These are phyloP conservation scores for Manis crassicaudata DNA, from an alignment of 2,797 vertebrate species.

Conservation along the genomic window DNA sequence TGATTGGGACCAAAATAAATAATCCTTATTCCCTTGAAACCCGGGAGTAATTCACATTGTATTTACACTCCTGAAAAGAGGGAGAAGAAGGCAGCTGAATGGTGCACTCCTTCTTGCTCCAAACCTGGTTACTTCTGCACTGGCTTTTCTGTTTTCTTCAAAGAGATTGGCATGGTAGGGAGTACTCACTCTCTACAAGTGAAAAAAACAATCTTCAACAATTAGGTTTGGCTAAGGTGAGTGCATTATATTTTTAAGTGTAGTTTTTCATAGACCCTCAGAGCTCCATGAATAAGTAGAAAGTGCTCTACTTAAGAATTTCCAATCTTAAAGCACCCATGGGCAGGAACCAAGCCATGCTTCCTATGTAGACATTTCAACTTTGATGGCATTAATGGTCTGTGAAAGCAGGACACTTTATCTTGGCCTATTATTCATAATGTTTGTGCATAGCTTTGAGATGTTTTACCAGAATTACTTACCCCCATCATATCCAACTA, in stretches of 20 bases:
- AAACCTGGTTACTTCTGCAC: neutral
- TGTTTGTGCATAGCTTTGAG: slow-evolving; percentile 32
- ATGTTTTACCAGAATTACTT: slow-evolving; percentile 5
- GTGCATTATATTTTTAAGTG: neutral
- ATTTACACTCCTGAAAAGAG: neutral
- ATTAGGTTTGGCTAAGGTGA: neutral
- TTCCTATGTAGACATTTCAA: neutral
- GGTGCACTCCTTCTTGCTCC: neutral
- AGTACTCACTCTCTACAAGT: neutral
- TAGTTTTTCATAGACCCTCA: neutral
- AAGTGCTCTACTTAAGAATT: slow-evolving; percentile 20
- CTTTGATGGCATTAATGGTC: neutral
- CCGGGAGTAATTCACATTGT: neutral
- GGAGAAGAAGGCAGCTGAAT: neutral
- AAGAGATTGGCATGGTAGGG: neutral
- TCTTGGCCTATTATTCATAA: neutral
- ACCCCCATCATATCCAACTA: neutral
- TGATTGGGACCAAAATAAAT: slow-evolving; percentile 12
- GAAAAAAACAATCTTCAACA: neutral
- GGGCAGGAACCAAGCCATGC: neutral
- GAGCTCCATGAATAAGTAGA: neutral
- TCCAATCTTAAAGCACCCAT: slow-evolving; percentile 19
- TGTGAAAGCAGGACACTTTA: neutral
- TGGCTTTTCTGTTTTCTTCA: neutral
- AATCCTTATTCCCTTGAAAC: neutral